Conservation (phyloP, 2,888 invertebrate genomes). For the Rhorus exstirpatorius region DNA sequence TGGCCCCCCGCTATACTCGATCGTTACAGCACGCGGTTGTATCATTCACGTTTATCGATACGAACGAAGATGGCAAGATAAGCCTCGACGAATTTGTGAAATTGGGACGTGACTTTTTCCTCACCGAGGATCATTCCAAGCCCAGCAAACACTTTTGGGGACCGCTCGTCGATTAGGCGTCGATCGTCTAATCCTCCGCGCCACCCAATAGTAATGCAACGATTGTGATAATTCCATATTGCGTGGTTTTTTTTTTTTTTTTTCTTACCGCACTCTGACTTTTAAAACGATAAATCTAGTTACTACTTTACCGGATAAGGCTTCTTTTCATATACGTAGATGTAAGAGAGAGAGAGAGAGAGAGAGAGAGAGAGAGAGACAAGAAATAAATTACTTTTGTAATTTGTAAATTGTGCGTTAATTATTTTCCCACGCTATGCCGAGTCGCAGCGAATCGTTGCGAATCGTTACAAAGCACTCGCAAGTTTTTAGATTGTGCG, state of each 20-base stretch:
- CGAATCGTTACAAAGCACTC: too few species aligned
- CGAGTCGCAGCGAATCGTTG: too few species aligned
- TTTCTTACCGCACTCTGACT: conserved; percentile 47
- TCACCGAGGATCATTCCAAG: conserved; percentile 91
- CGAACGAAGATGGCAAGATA: conserved; percentile 92
- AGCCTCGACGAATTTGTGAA: conserved; percentile 93
- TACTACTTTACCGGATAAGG: conserved; percentile 47
- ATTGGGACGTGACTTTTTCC: conserved; percentile 93
- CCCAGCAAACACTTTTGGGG: conserved; percentile 96
- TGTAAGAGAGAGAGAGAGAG: too few species aligned
- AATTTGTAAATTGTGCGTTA: conserved; percentile 58
- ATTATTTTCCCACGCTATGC: conserved; percentile 26
- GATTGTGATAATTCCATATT: conserved; percentile 68
- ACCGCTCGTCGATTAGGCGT: conserved; percentile 89
- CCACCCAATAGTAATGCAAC: conserved; percentile 48
- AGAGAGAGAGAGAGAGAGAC: too few species aligned
- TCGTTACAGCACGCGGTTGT: conserved; percentile 90
- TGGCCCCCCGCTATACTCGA: too few species aligned
- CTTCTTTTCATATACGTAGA: conserved; percentile 55
- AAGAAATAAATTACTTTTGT: conserved; percentile 59
- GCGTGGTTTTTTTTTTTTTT: conserved; percentile 54
- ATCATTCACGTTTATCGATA: conserved; percentile 93
- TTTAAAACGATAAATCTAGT: conserved; percentile 47
- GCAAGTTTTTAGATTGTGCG: too few species aligned
- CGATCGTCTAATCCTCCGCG: not conserved